Percentiles rank a stretch among this genome's conserved stretches.
Evolutionary conservation across 64 coral and sea anemone genomes (phyloP).

Genomic region (Anthopleura sola): DNA sequence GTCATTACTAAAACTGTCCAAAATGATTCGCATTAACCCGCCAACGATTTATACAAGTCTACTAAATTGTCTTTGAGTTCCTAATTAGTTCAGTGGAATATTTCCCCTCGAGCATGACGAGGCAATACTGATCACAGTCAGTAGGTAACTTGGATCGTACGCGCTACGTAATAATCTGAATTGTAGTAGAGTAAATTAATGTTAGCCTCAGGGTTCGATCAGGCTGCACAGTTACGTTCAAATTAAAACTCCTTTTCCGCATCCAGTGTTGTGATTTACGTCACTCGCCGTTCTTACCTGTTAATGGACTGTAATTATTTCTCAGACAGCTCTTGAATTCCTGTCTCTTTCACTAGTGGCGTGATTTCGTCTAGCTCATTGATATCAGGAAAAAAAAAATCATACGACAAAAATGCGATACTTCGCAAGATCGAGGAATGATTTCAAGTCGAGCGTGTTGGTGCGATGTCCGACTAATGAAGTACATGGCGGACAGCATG

Average conservation of each 20-base stretch:
- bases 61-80: background rate
- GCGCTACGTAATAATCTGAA: background rate
- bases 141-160: too few species aligned
- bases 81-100: background rate
- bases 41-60: background rate
- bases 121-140: background rate
- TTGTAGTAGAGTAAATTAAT: background rate
- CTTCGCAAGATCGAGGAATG: background rate
- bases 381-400: too few species aligned
- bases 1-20: background rate
- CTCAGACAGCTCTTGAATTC: background rate
- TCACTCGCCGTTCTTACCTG: background rate
- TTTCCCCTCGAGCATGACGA: background rate
- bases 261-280: background rate
- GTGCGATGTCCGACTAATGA: background rate
- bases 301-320: background rate
- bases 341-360: background rate
- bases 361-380: background rate
- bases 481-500: too few species aligned
- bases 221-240: background rate
- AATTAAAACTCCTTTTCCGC: background rate
- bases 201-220: background rate
- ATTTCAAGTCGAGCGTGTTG: background rate
- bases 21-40: background rate
- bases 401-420: background rate